phyloP scores from a whole-genome alignment of 2,888 invertebrate genomes.

The Imbricaverruca yamaguchii region DNA sequence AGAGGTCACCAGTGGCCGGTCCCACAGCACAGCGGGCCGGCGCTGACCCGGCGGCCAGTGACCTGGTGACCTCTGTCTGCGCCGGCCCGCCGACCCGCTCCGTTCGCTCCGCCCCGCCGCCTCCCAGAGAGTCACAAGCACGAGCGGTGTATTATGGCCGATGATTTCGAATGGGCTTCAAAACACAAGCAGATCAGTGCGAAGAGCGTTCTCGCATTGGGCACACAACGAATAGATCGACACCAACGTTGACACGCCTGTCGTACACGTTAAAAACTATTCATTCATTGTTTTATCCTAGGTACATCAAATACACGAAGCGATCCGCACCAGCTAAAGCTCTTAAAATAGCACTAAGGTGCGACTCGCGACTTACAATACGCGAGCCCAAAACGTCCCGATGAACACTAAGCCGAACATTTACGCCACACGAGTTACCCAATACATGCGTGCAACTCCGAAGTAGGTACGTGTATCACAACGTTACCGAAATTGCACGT shows the following conservation, averaged over 20 bases:
- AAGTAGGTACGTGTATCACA: slow-evolving; percentile 12
- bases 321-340: not conserved
- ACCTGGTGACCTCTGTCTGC: not conserved
- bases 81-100: slow-evolving; percentile 4
- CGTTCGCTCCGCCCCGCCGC: not conserved
- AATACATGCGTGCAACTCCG: not conserved
- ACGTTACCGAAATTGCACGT: slow-evolving; percentile 8
- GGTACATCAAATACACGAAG: not conserved
- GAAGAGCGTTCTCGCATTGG: not conserved
- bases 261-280: not conserved
- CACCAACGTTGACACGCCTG: not conserved
- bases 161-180: not conserved
- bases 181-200: slow-evolving; percentile 8
- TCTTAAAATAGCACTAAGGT: not conserved
- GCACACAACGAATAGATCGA: not conserved
- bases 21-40: not conserved
- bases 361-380: not conserved
- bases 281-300: not conserved
- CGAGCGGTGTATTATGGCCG: not conserved
- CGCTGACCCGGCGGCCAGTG: not conserved
- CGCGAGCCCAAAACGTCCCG: not conserved
- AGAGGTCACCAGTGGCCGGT: not conserved
- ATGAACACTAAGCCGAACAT: not conserved
- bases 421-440: too few species aligned
- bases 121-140: not conserved